phyloP scores from a whole-genome alignment of 1,140 invertebrate genomes.

The Argopecten irradians region DNA sequence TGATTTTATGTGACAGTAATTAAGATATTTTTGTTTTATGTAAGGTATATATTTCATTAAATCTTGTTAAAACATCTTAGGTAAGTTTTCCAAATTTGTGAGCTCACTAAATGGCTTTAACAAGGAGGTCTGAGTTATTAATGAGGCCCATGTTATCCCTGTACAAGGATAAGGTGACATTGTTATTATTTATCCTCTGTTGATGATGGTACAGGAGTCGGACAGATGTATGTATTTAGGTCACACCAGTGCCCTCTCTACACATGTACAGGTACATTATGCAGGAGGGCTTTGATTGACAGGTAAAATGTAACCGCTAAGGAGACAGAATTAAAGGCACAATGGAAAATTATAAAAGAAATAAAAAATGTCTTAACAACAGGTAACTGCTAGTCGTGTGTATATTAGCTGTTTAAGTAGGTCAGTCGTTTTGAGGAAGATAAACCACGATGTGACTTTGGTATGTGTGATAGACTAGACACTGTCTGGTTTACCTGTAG shows the following conservation, averaged over 20 bases:
- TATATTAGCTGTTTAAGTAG: neutral
- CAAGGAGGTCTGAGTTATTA: neutral
- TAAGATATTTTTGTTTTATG: too few species aligned
- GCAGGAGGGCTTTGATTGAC: neutral
- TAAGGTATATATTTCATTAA: too few species aligned
- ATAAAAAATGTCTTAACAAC: neutral
- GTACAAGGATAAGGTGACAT: neutral
- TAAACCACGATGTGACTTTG: neutral
- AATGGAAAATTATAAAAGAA: conserved; percentile 8
- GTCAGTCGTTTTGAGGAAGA: conserved; percentile 16
- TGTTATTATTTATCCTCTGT: conserved; percentile 1
- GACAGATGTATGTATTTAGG: conserved; percentile 6
- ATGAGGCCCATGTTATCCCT: neutral
- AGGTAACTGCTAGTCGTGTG: neutral
- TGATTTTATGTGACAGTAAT: too few species aligned
- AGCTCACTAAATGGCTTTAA: neutral
- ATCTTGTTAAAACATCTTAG: too few species aligned
- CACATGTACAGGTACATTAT: conserved; percentile 6
- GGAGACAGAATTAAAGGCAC: neutral
- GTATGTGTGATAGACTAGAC: neutral
- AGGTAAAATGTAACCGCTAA: neutral
- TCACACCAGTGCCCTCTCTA: neutral
- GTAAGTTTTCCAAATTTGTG: too few species aligned
- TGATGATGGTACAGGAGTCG: neutral
- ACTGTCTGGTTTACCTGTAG: conserved; percentile 5